Evolutionary conservation across 2,113 vertebrate species (phyloP), one percentile per base, ranked within the genome.

Genomic region (Plecotus auritus): DNA sequence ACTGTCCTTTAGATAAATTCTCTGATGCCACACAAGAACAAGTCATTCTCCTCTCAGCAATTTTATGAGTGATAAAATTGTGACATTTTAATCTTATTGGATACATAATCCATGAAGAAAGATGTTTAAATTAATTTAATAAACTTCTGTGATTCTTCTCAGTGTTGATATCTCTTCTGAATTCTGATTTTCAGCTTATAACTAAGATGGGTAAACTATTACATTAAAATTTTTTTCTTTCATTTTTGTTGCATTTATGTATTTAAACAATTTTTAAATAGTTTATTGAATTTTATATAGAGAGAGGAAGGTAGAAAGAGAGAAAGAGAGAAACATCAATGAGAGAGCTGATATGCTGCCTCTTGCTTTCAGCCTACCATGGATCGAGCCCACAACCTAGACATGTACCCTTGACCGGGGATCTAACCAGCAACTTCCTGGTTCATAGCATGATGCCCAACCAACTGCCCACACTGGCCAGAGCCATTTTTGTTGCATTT

Each of bases 121-220:
- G 12, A 76, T 88, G 30, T 64, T 90, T 49, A 85, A 66, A 6
- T 81, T 47, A 77, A 64, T 86, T 97, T 86, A 4, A 88, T 61
- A 72, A 78, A 14, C 18, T n/a, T 32, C 59, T 66, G 88, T 67
- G 20, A 80, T 69, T 81, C 96, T 97, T 90, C 54, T 80, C 26
- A 47, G 14, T 83, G 35, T 69, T 92, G 32, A 64, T 49, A 73
- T 88, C 10, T 95, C 35, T 93, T 91, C 76, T 91, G 35, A 70
- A 80, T 88, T 92, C 22, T 85, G 74, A 69, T 89, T 94, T 89
- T 90, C 51, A 91, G 17, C 59, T 84, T 77, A 42, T 56, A n/a
- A 32, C 35, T 70, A 70, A 84, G 40, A 64, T 81, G 16, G n/a
- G 69, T 59, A 18, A 67, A 66, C 23, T 40, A n/a, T 51, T 32